Evolutionary conservation across 2,113 vertebrate species (phyloP), one percentile per base, ranked within the genome.

Genomic region (Tauraco erythrolophus): DNA sequence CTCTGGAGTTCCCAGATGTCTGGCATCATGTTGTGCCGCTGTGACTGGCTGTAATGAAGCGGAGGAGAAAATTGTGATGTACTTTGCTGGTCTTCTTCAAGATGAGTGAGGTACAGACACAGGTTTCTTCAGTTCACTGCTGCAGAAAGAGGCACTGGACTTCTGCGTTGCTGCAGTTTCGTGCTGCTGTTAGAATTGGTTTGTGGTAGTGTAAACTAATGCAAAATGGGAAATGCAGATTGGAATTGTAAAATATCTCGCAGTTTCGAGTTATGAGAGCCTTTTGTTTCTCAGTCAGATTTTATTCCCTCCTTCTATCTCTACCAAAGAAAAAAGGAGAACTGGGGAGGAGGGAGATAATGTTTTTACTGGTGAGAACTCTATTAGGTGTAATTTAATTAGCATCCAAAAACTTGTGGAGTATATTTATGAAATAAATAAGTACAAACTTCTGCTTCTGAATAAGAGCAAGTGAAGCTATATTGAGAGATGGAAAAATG

Each of bases 271-370:
- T 62, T 70, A 17, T 2, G 50, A 75, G 39, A 83, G 31, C 28
- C 70, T 68, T 62, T 58, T 77, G 30, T 84, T 75, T 94, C 43
- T 79, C 77, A 15, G 1, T n/a, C 30, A 64, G 33, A 22, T 64
- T 88, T 95, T 75, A 62, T 58, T 82, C 39, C 19, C 12, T 60
- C 12, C 30, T 75, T 71, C 46, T 14, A 11, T 39, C 57, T 35
- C 48, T 64, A 45, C 24, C 14, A 33, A 54, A 69, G 6, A 5
- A 35, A 66, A 74, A 33, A 3, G 5, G 15, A 76, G 30, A 83
- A 43, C 0, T 50, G 27, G 9, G 21, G 8, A 70, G 4, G 14
- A 11, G 19, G 2, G 3, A 53, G 27, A 46, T 57, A 51, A 39
- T 30, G 3, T 4, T 68, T 58, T 43, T 69, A n/a, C 45, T 56